These are phyloP conservation scores for Colletes gigas DNA, from an alignment of 1,140 invertebrate species.

Conservation along the genomic window DNA sequence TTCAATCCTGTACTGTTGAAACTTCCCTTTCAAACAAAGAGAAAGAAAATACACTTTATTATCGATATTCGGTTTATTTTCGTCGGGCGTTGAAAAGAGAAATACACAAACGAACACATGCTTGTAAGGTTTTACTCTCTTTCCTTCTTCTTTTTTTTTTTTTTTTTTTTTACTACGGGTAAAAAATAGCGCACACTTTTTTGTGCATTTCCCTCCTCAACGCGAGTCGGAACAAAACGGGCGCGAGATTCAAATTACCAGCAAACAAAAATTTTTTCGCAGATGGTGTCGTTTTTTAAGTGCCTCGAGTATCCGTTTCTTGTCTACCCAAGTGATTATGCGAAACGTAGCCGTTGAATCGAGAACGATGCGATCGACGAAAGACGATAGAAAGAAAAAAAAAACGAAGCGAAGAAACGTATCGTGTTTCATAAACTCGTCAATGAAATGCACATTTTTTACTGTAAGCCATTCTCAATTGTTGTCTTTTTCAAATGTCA, in stretches of 20 bases:
- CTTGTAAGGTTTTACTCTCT: neutral
- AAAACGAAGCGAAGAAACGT: conserved; percentile 5
- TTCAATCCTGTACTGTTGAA: neutral
- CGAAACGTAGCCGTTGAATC: conserved; percentile 14
- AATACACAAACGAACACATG: neutral
- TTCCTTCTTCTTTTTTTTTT: neutral
- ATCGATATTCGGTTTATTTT: neutral
- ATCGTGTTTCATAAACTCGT: neutral
- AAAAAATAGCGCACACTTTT: conserved; percentile 35
- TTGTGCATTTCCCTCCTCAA: conserved; percentile 14
- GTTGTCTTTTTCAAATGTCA: conserved; percentile 47
- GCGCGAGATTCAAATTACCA: conserved; percentile 27
- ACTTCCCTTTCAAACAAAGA: neutral
- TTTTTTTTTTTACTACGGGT: neutral
- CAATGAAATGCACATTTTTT: conserved; percentile 71
- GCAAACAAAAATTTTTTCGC: conserved; percentile 37
- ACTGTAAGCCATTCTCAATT: conserved; percentile 46
- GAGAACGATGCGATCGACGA: conserved; percentile 15
- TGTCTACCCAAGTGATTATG: conserved; percentile 50
- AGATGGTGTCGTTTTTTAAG: conserved; percentile 13
- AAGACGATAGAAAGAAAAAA: neutral
- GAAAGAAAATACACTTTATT: conserved; percentile 6
- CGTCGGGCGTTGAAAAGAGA: neutral
- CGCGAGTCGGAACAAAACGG: neutral
- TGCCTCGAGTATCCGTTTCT: conserved; percentile 40